Conservation (phyloP, 2,113 vertebrate species). For the Labeo catla region DNA sequence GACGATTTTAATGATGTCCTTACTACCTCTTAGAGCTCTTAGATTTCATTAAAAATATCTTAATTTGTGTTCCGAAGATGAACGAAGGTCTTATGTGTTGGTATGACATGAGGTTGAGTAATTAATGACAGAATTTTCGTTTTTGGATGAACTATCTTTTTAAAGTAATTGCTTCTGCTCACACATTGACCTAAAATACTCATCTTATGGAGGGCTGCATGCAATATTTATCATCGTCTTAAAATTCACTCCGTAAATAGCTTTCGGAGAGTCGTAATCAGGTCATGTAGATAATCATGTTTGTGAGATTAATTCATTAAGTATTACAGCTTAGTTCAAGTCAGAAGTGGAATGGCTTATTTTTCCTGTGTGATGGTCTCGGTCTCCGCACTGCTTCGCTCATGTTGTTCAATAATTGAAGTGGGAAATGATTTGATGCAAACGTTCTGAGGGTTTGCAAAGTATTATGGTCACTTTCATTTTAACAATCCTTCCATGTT, state of each 20-base stretch:
- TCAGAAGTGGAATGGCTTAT: conserved; percentile 63
- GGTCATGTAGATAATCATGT: conserved; percentile 37
- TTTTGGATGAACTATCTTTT: too few species aligned
- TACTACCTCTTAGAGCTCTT: too few species aligned
- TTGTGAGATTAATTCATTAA: conserved; percentile 61
- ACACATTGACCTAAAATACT: not conserved
- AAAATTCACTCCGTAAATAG: conserved; percentile 15
- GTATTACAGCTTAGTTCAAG: conserved; percentile 58
- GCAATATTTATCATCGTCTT: conserved; percentile 17
- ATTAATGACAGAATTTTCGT: too few species aligned
- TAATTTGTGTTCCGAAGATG: too few species aligned
- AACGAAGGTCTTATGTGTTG: too few species aligned
- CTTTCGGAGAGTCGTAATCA: conserved; percentile 2
- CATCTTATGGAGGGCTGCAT: not conserved
- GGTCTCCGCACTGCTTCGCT: conserved; percentile 42
- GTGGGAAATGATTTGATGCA: conserved; percentile 54
- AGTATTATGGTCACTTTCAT: conserved; percentile 60
- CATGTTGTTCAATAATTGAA: conserved; percentile 65
- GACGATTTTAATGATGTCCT: too few species aligned
- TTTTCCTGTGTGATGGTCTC: conserved; percentile 36
- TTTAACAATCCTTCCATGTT: conserved; percentile 25
- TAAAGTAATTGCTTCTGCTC: not conserved
- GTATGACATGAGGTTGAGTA: too few species aligned
- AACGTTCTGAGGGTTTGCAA: conserved; percentile 46
- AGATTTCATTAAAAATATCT: too few species aligned